Evolutionary conservation across 2,888 invertebrate genomes (phyloP).

Genomic region (Cosmia pyralina): DNA sequence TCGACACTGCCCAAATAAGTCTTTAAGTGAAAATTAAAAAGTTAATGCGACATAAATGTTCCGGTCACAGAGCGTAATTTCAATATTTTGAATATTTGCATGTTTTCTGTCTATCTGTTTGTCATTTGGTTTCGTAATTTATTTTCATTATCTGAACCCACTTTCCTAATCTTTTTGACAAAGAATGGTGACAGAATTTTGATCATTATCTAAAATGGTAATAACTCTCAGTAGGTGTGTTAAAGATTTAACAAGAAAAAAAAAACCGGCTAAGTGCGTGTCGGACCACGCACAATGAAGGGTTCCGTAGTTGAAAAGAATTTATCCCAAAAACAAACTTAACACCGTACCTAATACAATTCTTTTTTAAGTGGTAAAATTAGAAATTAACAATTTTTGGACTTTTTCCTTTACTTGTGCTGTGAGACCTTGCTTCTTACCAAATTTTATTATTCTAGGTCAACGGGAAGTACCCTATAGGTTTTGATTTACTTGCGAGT

Average conservation of each 20-base stretch:
- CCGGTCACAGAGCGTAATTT: conserved; percentile 28
- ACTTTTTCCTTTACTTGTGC: too few relatives aligned
- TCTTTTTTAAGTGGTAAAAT: too few relatives aligned
- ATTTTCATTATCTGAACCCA: neutral
- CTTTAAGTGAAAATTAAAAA: conserved; percentile 14
- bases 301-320: too few relatives aligned
- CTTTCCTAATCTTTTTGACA: neutral
- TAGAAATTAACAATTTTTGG: too few relatives aligned
- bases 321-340: too few relatives aligned
- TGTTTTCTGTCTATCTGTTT: neutral
- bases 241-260: neutral
- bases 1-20: conserved; percentile 40
- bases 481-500: too few relatives aligned
- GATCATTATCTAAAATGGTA: neutral
- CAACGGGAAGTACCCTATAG: too few relatives aligned
- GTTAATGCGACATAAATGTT: conserved; percentile 25
- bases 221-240: neutral
- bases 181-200: neutral
- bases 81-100: neutral
- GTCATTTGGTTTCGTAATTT: neutral
- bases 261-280: too few relatives aligned
- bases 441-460: too few relatives aligned
- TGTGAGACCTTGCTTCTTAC: too few relatives aligned
- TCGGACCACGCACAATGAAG: too few relatives aligned
- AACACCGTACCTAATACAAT: too few relatives aligned